These are phyloP conservation scores for Dicranocentrus wangi DNA, from an alignment of 2,888 invertebrate genomes.

Conservation along the genomic window DNA sequence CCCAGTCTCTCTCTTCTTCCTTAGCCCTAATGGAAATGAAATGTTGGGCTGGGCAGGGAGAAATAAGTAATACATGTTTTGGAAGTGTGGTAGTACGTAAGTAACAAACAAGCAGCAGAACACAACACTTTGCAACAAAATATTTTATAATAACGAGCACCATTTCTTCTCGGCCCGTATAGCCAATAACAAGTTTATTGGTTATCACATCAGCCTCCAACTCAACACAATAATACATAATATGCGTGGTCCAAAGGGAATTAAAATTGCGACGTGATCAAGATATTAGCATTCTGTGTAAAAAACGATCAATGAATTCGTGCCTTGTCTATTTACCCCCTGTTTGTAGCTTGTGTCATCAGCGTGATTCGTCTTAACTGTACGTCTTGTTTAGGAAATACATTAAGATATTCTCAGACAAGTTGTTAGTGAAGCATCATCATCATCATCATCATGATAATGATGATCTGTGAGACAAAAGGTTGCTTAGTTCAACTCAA, in stretches of 20 bases:
- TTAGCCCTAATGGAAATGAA: slow-evolving; percentile 55
- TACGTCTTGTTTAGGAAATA: not conserved
- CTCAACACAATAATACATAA: not conserved
- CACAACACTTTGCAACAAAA: not conserved
- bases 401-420: slow-evolving; percentile 7
- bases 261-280: slow-evolving; percentile 32
- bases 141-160: not conserved
- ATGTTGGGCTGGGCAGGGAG: slow-evolving; percentile 41
- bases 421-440: not conserved
- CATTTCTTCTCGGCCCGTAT: slow-evolving; percentile 1
- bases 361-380: slow-evolving; percentile 27
- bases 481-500: too few species aligned
- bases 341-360: slow-evolving; percentile 55
- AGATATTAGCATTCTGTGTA: slow-evolving; percentile 17
- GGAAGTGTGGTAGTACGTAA: not conserved
- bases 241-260: slow-evolving; percentile 8
- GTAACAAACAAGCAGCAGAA: slow-evolving; percentile 11
- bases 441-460: too few species aligned
- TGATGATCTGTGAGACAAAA: too few species aligned
- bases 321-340: slow-evolving; percentile 54
- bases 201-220: not conserved
- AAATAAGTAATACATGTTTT: slow-evolving; percentile 23
- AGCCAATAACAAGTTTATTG: slow-evolving; percentile 23
- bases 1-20: not conserved
- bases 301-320: slow-evolving; percentile 36